Evolutionary conservation across 2,113 vertebrate species (phyloP), one percentile per base, ranked within the genome.

Genomic region (Solea senegalensis): DNA sequence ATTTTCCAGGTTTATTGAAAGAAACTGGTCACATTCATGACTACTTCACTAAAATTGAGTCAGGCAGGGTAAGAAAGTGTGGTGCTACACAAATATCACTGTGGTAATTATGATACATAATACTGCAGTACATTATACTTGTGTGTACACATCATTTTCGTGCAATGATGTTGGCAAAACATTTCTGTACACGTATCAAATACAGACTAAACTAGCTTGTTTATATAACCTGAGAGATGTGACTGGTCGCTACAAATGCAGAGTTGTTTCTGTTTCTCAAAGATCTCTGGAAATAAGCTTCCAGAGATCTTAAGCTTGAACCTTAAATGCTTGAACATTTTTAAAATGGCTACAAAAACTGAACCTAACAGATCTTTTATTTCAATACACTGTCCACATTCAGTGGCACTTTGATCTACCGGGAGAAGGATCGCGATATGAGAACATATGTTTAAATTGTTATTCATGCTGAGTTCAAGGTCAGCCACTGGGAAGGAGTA

Each of bases 401-500:
- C 45, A 44, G 72, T n/a, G 16, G 53, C 68, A 61, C 54, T 74
- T 79, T 77, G 86, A 85, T 72, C 63, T 45, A 14, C 52, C 28
- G 51, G 41, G 41, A 0, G 26, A 75, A 52, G 41, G 46, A 56
- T 68, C 60, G 41, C 1, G 16, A 82, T 73, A 21, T 9, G 0
- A 28, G 44, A 63, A 50, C 68, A 49, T 34, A 15, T 67, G 76
- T 87, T 82, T 76, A 67, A 67, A 64, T 73, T 69, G 69, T 63
- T 66, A 45, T 77, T 78, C 56, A 46, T 21, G 8, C 55, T 69
- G 46, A 78, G 51, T 26, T 55, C 82, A 67, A 90, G 65, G 76
- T 84, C 76, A 75, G 64, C 63, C 52, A 69, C 15, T 76, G 69
- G 67, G 82, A 81, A 84, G 27, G 10, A 73, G 55, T 60, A 56